phyloP scores from a whole-genome alignment of 2,797 vertebrate species.

The Syndactyla subalaris region DNA sequence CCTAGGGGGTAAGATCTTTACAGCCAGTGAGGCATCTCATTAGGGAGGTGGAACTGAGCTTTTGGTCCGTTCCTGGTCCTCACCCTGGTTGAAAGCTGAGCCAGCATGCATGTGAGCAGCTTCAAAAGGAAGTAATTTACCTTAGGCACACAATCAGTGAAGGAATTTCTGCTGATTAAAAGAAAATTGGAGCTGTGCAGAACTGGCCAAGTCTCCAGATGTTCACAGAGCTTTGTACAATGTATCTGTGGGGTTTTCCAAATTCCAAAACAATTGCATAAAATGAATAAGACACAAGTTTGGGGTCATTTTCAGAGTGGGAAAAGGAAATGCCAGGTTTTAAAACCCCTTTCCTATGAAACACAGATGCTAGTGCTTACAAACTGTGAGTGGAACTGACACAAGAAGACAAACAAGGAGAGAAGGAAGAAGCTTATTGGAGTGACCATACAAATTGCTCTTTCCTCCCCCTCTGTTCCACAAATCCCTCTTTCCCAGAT shows the following conservation, averaged over 20 bases:
- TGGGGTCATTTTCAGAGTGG: neutral
- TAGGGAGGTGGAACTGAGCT: neutral
- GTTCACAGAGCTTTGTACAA: conserved; percentile 14
- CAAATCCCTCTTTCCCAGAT: neutral
- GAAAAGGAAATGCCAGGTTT: neutral
- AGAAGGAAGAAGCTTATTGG: neutral
- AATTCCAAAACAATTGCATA: conserved; percentile 52
- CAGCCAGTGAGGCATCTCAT: neutral
- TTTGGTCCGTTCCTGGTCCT: neutral
- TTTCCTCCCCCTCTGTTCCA: neutral
- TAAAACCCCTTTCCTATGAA: conserved; percentile 1
- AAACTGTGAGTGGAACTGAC: neutral
- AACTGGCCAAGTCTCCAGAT: conserved; percentile 53
- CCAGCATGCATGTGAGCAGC: neutral
- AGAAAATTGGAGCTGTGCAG: neutral
- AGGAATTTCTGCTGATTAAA: conserved; percentile 51
- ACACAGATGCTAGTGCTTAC: conserved; percentile 10
- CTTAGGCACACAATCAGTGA: conserved; percentile 49
- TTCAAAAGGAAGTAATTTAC: conserved; percentile 61
- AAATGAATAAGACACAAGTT: conserved; percentile 10
- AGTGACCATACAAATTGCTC: neutral
- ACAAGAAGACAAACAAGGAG: neutral
- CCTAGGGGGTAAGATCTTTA: neutral
- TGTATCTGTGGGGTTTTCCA: conserved; percentile 19
- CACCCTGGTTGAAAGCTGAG: neutral